Percentiles rank a stretch among this genome's conserved stretches.
Evolutionary conservation across 64 coral and sea anemone species (phyloP).

Genomic region (Stichodactyla mertensii): DNA sequence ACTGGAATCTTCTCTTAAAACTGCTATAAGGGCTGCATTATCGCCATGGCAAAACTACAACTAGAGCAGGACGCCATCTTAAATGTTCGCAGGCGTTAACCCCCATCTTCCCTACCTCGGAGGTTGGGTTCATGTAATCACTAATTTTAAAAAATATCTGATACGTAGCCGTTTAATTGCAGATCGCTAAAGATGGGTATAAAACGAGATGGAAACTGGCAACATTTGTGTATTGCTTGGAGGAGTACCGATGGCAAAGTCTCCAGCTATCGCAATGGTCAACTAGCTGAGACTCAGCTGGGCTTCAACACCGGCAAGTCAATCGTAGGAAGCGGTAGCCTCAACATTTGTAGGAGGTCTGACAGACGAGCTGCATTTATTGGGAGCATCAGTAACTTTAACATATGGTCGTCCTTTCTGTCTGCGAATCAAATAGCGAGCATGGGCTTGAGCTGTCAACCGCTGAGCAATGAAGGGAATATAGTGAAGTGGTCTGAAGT

Average conservation of each 20-base stretch:
- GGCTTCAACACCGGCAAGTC: not conserved
- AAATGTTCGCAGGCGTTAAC: too few relatives aligned
- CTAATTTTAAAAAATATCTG: not conserved
- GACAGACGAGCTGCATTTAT: not conserved
- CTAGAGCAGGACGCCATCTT: too few relatives aligned
- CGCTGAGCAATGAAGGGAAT: constrained; percentile 4
- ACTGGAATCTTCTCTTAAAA: too few relatives aligned
- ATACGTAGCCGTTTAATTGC: not conserved
- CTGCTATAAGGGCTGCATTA: too few relatives aligned
- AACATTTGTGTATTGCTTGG: constrained; percentile 9
- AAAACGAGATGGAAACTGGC: constrained; percentile 6
- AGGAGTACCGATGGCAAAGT: not conserved
- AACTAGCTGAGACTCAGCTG: not conserved
- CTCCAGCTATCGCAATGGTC: not conserved
- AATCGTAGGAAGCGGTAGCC: not conserved
- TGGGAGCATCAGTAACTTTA: constrained; percentile 6
- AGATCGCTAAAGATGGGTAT: not conserved
- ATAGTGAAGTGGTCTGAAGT: constrained; percentile 5
- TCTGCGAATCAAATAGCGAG: not conserved
- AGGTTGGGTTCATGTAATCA: not conserved
- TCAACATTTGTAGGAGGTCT: constrained; percentile 3
- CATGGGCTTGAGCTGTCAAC: constrained; percentile 9
- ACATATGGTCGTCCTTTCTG: constrained; percentile 5
- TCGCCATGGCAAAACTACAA: too few relatives aligned
- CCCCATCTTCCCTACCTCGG: too few relatives aligned